Base-by-base conservation (phyloP, 2,113 vertebrate genomes). In the Geococcyx californianus region DNA sequence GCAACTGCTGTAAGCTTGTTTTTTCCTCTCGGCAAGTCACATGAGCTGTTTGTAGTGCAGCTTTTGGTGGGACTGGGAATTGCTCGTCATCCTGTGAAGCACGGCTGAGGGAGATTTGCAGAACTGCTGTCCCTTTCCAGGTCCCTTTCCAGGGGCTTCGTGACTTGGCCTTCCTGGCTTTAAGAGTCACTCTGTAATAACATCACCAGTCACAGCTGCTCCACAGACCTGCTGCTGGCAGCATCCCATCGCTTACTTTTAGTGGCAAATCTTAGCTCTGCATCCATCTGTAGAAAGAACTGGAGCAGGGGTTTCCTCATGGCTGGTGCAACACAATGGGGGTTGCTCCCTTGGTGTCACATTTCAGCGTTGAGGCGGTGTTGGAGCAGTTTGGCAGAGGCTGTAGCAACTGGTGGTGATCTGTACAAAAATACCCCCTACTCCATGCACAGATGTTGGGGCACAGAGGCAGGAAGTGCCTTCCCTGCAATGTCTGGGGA, bases 1-100 rank as follows among this genome's bases (percentile, higher is more conserved):
- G 99, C 99, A 4, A 99, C 99, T 1, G 99, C 99, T 8, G 99
- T 99, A 83, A 98, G 99, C 94, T 80, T 55, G 49, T 19, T 80
- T 69, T 60, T 28, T 47, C 79, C 85, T 80, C 67, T 69, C 0
- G 2, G 40, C 24, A 34, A 47, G 54, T 70, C 44, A 56, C 13
- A 2, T 0, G 19, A 0, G 0, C 55, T 29, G 82, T 40, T 84
- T 17, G 0, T 1, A 38, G 59, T 1, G 47, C 51, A 20, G 68
- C 38, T 85, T 40, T 52, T 1, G 3, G 78, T 73, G 88, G 87
- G 40, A 14, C 36, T 16, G 74, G 84, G 91, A 82, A 20, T 3
- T 58, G 36, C 78, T 0, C 25, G 47, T 45, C 33, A 3, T 38
- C 36, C 87, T 33, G 34, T 2, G 5, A 64, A 51, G 69, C 67